These are phyloP conservation scores for Sebastes melanostomus DNA, from an alignment of 2,797 vertebrate species.

Conservation along the genomic window DNA sequence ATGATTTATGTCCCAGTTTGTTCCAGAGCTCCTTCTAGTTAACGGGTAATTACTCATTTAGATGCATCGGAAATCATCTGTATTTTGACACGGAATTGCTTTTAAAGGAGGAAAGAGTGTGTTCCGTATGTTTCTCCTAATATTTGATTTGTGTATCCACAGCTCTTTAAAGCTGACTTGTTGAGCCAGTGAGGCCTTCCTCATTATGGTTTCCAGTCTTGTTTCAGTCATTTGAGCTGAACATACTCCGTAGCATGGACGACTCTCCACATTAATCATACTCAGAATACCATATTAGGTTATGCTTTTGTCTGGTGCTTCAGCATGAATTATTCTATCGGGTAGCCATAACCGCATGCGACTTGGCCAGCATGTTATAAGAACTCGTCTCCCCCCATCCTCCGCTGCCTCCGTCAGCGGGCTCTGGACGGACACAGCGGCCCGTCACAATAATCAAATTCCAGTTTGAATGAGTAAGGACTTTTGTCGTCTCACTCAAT, in stretches of 20 bases:
- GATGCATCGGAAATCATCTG: background rate
- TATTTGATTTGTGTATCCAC: background rate
- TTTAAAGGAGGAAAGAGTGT: background rate
- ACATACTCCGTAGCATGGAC: slow-evolving; percentile 6
- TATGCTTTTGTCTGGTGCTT: slow-evolving; percentile 55
- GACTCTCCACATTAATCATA: slow-evolving; percentile 52
- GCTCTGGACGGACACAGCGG: slow-evolving; percentile 30
- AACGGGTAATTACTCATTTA: background rate
- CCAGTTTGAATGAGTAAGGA: slow-evolving; percentile 48
- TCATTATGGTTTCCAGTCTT: slow-evolving; percentile 6
- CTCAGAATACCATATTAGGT: slow-evolving; percentile 51
- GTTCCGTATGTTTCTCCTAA: background rate
- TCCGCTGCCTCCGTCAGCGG: background rate
- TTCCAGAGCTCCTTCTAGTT: background rate
- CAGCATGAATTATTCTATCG: slow-evolving; percentile 58
- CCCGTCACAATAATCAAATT: slow-evolving; percentile 64
- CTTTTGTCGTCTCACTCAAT: slow-evolving; percentile 66
- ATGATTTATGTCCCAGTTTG: background rate
- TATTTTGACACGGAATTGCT: background rate
- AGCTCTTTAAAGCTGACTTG: background rate
- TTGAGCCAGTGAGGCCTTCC: background rate
- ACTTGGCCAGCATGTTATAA: slow-evolving; percentile 39
- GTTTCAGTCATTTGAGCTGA: slow-evolving; percentile 8
- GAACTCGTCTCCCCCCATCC: background rate
- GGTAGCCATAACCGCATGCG: background rate